Evolutionary conservation across 2,888 invertebrate genomes (phyloP).

Genomic region (Eremobia ochroleuca): DNA sequence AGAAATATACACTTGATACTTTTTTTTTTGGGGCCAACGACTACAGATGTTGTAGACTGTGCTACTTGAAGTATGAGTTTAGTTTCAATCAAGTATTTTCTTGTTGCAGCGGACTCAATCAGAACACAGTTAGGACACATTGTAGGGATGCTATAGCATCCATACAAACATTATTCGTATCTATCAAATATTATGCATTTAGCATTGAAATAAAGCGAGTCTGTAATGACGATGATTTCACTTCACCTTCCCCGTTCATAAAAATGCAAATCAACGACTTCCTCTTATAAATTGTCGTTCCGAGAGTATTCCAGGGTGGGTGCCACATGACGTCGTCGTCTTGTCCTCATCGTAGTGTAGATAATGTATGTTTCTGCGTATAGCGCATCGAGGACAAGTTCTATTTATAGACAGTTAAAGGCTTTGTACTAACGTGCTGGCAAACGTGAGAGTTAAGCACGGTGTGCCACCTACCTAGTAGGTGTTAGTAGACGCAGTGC

Average conservation of each 20-base stretch:
- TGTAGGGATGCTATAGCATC: no score
- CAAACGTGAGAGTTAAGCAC: conserved; percentile 63
- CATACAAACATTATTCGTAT: conserved; percentile 31
- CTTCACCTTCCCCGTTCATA: conserved; percentile 87
- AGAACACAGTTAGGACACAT: no score
- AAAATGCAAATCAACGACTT: conserved; percentile 90
- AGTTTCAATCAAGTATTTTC: not conserved
- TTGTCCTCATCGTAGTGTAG: conserved; percentile 74
- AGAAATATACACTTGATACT: not conserved
- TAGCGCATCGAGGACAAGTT: conserved; percentile 71
- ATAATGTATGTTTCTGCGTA: conserved; percentile 72
- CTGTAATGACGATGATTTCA: conserved; percentile 77
- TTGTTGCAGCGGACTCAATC: not conserved
- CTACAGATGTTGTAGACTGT: not conserved
- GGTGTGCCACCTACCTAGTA: conserved; percentile 58
- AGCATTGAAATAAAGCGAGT: conserved; percentile 58
- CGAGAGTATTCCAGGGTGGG: conserved; percentile 86
- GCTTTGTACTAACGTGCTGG: conserved; percentile 47
- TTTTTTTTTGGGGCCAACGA: not conserved
- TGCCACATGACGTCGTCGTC: conserved; percentile 75
- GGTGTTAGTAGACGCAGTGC: conserved; percentile 60
- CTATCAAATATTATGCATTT: conserved; percentile 28
- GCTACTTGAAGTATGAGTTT: not conserved
- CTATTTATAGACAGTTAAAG: conserved; percentile 75
- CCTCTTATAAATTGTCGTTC: conserved; percentile 86